These are phyloP conservation scores for Cinclus cinclus DNA, from an alignment of 2,113 vertebrate genomes.

Conservation along the genomic window DNA sequence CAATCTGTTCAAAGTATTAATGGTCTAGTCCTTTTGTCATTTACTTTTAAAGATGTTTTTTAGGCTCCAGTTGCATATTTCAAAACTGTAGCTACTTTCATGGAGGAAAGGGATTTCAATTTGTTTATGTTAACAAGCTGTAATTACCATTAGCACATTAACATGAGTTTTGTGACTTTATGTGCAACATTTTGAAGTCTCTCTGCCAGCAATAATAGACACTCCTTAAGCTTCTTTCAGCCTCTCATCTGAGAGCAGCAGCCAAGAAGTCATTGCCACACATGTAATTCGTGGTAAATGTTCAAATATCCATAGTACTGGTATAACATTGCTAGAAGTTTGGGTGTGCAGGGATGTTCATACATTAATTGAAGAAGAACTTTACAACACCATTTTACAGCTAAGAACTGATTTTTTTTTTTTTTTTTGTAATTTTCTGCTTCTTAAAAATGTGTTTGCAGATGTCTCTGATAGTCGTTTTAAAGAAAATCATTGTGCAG, in stretches of 20 bases:
- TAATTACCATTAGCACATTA: background rate
- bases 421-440: background rate
- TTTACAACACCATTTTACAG: background rate
- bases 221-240: background rate
- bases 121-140: background rate
- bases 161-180: background rate
- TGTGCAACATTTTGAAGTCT: background rate
- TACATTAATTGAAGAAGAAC: background rate
- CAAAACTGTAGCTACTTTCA: background rate
- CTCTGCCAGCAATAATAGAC: background rate
- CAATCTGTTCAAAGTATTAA: background rate
- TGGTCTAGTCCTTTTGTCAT: background rate
- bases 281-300: background rate
- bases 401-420: background rate
- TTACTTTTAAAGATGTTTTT: background rate
- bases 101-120: background rate
- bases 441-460: conserved; percentile 63
- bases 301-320: background rate
- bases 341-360: background rate
- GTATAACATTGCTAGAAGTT: background rate
- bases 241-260: background rate
- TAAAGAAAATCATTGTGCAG: conserved; percentile 80
- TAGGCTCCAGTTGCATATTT: background rate
- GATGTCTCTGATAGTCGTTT: conserved; percentile 44
- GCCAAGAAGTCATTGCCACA: background rate